Conservation (phyloP, 2,797 vertebrate species). For the Naso thynnoides region DNA sequence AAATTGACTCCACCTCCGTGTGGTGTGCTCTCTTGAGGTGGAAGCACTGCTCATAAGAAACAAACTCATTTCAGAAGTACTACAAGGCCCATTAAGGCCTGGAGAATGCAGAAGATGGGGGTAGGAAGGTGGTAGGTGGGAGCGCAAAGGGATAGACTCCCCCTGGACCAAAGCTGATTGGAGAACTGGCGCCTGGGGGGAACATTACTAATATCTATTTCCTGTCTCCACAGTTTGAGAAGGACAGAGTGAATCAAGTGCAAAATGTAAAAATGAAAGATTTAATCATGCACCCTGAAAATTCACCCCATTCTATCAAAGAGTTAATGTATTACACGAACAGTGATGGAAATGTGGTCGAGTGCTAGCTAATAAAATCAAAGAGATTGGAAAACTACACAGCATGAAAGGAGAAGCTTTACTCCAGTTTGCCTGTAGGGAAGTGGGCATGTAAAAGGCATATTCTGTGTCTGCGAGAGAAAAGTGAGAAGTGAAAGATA, state of each 20-base stretch:
- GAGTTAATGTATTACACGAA: slow-evolving; percentile 83
- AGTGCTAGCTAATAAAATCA: slow-evolving; percentile 76
- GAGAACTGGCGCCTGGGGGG: slow-evolving; percentile 74
- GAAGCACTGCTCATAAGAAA: slow-evolving; percentile 79
- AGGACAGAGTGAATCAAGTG: slow-evolving; percentile 72
- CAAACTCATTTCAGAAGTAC: slow-evolving; percentile 82
- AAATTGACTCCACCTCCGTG: slow-evolving; percentile 91
- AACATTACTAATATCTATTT: slow-evolving; percentile 80
- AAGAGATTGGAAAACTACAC: slow-evolving; percentile 60
- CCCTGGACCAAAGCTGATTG: slow-evolving; percentile 82
- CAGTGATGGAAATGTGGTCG: slow-evolving; percentile 88
- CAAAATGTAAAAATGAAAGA: slow-evolving; percentile 76
- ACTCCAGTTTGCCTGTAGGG: slow-evolving; percentile 41
- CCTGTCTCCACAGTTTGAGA: slow-evolving; percentile 70
- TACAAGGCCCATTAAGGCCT: slow-evolving; percentile 78
- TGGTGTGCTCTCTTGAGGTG: slow-evolving; percentile 79
- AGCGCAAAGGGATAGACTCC: slow-evolving; percentile 80
- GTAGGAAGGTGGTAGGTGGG: slow-evolving; percentile 76
- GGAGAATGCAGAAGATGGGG: slow-evolving; percentile 70
- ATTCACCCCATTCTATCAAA: slow-evolving; percentile 61
- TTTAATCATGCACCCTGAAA: slow-evolving; percentile 68
- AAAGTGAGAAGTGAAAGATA: slow-evolving; percentile 36
- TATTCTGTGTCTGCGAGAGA: slow-evolving; percentile 42
- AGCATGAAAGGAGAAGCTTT: slow-evolving; percentile 47
- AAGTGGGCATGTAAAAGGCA: slow-evolving; percentile 40